Percentiles rank a stretch among this genome's conserved stretches.
Evolutionary conservation across 1,140 invertebrate genomes (phyloP).

Genomic region (Fopius arisanus): DNA sequence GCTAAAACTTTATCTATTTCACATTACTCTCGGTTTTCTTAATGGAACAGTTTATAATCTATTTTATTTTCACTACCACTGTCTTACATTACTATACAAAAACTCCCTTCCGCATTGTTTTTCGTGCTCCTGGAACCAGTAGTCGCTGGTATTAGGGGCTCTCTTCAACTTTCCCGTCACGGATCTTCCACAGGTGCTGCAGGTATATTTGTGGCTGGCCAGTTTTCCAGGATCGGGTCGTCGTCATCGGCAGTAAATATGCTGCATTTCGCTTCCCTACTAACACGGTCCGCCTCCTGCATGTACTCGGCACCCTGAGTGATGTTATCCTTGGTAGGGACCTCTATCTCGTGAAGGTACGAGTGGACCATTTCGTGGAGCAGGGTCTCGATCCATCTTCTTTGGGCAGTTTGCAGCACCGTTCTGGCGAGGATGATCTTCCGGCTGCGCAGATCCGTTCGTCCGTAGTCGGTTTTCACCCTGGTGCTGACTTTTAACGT

Average conservation of each 20-base stretch:
- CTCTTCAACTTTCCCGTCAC: not conserved
- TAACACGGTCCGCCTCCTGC: not conserved
- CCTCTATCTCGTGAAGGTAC: not conserved
- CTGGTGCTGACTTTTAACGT: too few species aligned
- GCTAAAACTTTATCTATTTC: too few species aligned
- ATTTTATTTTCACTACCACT: too few species aligned
- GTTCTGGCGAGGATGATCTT: not conserved
- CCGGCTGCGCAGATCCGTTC: not conserved
- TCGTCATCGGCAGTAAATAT: not conserved
- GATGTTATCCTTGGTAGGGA: not conserved
- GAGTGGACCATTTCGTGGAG: not conserved
- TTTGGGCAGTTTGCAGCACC: not conserved
- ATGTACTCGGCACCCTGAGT: not conserved
- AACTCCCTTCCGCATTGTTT: not conserved
- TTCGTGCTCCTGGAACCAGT: not conserved
- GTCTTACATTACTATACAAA: too few species aligned
- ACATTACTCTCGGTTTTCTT: too few species aligned
- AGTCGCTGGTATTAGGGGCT: not conserved
- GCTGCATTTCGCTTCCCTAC: not conserved
- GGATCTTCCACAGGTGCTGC: not conserved
- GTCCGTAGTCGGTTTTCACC: not conserved
- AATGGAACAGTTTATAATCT: too few species aligned
- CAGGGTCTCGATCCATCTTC: not conserved
- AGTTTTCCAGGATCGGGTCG: not conserved
- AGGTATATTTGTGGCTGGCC: not conserved